Conservation (phyloP, 1,140 invertebrate species). For the Drosophila paulistorum region DNA sequence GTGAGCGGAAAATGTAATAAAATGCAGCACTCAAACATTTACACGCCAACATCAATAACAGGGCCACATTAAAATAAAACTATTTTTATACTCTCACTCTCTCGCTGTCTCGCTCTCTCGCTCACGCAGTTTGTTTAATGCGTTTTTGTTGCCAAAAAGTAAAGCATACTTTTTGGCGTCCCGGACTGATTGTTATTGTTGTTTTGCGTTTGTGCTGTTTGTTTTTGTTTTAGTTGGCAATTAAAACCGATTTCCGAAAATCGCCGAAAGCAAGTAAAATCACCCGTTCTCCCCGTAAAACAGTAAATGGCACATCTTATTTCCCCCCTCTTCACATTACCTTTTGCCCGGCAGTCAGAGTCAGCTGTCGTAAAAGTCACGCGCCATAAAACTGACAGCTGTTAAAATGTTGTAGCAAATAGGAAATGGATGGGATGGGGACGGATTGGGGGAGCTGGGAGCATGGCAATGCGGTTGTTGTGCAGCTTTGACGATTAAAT, state of each 20-base stretch:
- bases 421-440: not conserved
- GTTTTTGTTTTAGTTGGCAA: conserved; percentile 74
- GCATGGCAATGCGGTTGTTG: conserved; percentile 36
- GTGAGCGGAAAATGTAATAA: conserved; percentile 57
- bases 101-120: not conserved
- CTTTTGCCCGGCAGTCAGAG: conserved; percentile 32
- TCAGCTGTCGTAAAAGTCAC: conserved; percentile 76
- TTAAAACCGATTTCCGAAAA: conserved; percentile 78
- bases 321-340: not conserved
- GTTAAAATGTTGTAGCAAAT: conserved; percentile 64
- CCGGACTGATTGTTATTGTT: conserved; percentile 64
- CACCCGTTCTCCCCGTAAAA: not conserved
- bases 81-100: conserved; percentile 40
- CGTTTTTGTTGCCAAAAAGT: conserved; percentile 54
- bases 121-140: conserved; percentile 31
- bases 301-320: not conserved
- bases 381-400: conserved; percentile 79
- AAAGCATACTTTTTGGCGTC: conserved; percentile 49
- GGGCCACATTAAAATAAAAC: conserved; percentile 55
- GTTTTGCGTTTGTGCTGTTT: conserved; percentile 32
- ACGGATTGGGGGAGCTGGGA: not conserved
- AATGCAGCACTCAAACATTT: conserved; percentile 64
- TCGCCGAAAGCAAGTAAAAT: conserved; percentile 42
- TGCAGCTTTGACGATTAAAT: conserved; percentile 69
- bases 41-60: conserved; percentile 60